Percentiles rank a stretch among this genome's conserved stretches.
Conservation (phyloP, 2,888 invertebrate genomes). For the Acrobasis suavella region DNA sequence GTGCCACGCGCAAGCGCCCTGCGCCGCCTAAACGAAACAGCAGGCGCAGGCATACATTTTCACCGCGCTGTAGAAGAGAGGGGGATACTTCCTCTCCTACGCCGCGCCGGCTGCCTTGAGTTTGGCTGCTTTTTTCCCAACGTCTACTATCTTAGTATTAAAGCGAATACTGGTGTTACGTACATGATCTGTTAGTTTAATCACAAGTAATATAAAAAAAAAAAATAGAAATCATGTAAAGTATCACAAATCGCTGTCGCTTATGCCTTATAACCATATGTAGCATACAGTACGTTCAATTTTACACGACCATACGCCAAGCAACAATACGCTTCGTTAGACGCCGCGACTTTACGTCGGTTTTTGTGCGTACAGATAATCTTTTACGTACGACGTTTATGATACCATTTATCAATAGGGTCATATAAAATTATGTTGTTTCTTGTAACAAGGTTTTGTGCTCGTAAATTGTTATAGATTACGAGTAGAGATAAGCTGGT, state of each 20-base stretch:
- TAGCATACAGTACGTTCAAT: slow-evolving; percentile 52
- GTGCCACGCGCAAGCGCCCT: too few relatives aligned
- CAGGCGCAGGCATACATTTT: too few relatives aligned
- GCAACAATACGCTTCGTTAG: slow-evolving; percentile 78
- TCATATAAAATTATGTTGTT: slow-evolving; percentile 36
- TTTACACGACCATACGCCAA: slow-evolving; percentile 55
- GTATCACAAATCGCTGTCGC: slow-evolving; percentile 27
- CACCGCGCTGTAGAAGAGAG: too few relatives aligned
- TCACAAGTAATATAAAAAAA: too few relatives aligned
- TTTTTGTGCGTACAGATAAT: slow-evolving; percentile 64
- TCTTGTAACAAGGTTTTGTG: slow-evolving; percentile 27
- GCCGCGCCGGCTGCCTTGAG: too few relatives aligned
- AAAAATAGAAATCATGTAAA: too few relatives aligned
- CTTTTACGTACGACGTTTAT: slow-evolving; percentile 44
- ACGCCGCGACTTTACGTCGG: slow-evolving; percentile 51
- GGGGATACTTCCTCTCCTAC: too few relatives aligned
- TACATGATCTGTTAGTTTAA: too few relatives aligned
- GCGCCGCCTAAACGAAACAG: too few relatives aligned
- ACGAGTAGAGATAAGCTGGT: slow-evolving; percentile 34
- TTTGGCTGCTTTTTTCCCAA: too few relatives aligned
- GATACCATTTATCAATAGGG: slow-evolving; percentile 34
- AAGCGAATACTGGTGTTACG: too few relatives aligned
- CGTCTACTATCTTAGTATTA: too few relatives aligned
- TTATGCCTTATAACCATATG: slow-evolving; percentile 33
- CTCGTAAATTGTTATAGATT: slow-evolving; percentile 28